Evolutionary conservation across 2,888 invertebrate species (phyloP), one percentile per base, ranked within the genome.

Genomic region (Eupithecia insigniata): DNA sequence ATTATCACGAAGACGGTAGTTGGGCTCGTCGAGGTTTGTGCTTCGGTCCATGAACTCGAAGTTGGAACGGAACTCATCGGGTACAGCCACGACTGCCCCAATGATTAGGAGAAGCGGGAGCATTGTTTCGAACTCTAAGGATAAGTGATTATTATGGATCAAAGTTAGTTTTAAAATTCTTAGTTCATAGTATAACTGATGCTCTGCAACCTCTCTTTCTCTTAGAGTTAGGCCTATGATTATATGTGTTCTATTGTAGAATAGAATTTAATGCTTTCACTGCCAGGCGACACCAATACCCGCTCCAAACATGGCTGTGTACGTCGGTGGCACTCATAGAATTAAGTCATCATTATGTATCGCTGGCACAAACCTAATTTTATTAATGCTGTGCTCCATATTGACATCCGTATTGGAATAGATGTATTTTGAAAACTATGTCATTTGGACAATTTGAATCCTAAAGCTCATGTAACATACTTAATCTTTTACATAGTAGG

Each of bases 11-110:
- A 94, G 81, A 28, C 94, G 86, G 81, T 93, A 94, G 7, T 81
- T 82, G 0, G 90, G 88, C 2, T 89, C 83, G 39, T 82, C 92
- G 64, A 91, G 30, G 75, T 92, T 93, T 1, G 90, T 87, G 30
- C 75, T 81, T 58, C 83, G 86, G 22, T 85, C 84, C 10, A 87
- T 43, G 66, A 86, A 83, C 79, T 92, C 92, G n/a, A 92, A 85
- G 73, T 86, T 87, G 0, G 89, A 84, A 60, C 85, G 85, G 43
- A 88, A 75, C 3, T 92, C 90, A 1, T 86, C 86, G 16, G 92
- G 93, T 18, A 83, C 79, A 36, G 89, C 89, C 7, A 73, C 72
- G 2, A 82, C 78, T 62, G 85, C 76, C 71, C 90, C 92, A 62
- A 89, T 72, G n/a, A 90, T 73, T 6, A 87, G 62, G 22, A 91